These are phyloP conservation scores for Trissolcus basalis DNA, from an alignment of 1,140 invertebrate genomes.

Conservation along the genomic window DNA sequence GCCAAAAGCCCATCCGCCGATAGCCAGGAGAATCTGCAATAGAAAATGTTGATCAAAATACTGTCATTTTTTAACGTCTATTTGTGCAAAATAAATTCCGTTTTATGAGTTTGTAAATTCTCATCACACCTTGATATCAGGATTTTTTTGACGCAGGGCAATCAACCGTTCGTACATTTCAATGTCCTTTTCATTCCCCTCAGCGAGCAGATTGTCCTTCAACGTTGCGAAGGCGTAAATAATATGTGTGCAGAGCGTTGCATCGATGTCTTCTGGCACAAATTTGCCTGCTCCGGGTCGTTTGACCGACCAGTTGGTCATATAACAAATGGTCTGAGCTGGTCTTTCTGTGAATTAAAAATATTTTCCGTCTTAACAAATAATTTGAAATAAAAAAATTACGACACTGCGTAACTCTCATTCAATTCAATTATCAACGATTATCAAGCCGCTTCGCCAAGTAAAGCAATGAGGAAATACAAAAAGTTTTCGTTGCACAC, in stretches of 20 bases:
- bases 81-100: no score
- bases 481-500: background rate
- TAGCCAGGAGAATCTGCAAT: conserved; percentile 91
- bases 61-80: background rate
- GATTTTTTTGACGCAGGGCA: conserved; percentile 90
- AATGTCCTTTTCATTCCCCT: conserved; percentile 85
- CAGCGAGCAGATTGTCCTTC: conserved; percentile 87
- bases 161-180: conserved; percentile 93
- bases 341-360: conserved; percentile 80
- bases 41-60: conserved; percentile 22
- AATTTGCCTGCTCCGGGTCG: conserved; percentile 90
- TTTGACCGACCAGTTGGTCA: conserved; percentile 96
- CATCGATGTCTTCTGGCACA: conserved; percentile 90
- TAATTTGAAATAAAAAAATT: background rate
- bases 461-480: background rate
- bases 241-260: conserved; percentile 92
- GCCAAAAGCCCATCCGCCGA: conserved; percentile 96
- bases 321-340: conserved; percentile 92
- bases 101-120: no score
- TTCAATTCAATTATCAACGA: background rate
- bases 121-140: conserved; percentile 88
- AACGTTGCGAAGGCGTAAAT: conserved; percentile 95
- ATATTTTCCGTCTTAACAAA: no score
- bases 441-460: background rate
- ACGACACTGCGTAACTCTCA: background rate